Evolutionary conservation across 1,140 invertebrate species (phyloP), one percentile per base, ranked within the genome.

Genomic region (Drosophila sucinea): DNA sequence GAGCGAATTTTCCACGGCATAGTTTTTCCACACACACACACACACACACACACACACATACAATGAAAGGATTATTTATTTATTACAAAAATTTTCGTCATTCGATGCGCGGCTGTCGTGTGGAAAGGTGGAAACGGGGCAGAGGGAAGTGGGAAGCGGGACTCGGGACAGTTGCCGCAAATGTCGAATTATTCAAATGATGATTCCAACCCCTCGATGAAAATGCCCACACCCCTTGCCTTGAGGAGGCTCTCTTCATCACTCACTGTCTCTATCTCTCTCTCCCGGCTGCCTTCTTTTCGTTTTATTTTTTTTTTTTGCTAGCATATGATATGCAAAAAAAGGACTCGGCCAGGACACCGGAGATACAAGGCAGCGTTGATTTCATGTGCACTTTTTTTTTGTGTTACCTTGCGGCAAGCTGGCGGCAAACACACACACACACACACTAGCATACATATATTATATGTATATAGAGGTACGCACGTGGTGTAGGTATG

Each of bases 101-200:
- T 87, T 87, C 83, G 83, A 87, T 87, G 83, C 79, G 83, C 77
- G 81, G 69, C 80, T 72, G 76, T 71, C 79, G 79, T 78, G 82
- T 75, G 82, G 83, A 86, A 86, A 86, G 82, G 78, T 86, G 76
- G 75, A 81, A 71, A 81, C 55, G 67, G 77, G 40, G 82, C 76
- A 76, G 76, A 4, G 30, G 30, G 2, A 79, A 71, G 60, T 58
- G 70, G 79, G 64, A 83, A 61, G 60, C 17, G 30, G 71, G 63
- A 60, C 61, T 57, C 60, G 23, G 40, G 29, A 33, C 66, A 44
- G 25, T 38, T 67, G 81, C 83, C 83, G 83, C 83, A 86, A 86
- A 86, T 86, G 83, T 86, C 83, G 83, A 86, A 87, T 86, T 86
- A 86, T 86, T 86, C 83, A 86, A 86, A 86, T 86, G 83, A 86